A percentile compares a stretch with the other conserved stretches of the same genome.
These are phyloP conservation scores for Bryconaethiops microstoma DNA, from an alignment of 2,797 vertebrate species.

Conservation along the genomic window DNA sequence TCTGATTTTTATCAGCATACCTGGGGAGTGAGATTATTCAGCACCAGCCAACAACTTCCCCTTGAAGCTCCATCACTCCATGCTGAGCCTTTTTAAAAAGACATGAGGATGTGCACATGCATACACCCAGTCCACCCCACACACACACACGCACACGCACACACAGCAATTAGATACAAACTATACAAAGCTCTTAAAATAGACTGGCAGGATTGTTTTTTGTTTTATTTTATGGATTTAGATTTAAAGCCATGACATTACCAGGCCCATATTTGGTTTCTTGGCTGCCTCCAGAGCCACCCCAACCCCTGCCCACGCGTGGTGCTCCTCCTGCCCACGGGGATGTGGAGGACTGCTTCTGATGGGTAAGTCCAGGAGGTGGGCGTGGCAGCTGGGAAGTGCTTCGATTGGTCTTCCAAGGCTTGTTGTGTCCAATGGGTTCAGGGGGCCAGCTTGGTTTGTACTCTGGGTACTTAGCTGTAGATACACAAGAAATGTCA, in stretches of 20 bases:
- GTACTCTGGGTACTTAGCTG: conserved; percentile 90
- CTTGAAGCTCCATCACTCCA: conserved; percentile 89
- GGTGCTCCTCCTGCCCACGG: conserved; percentile 87
- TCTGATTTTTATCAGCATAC: conserved; percentile 64
- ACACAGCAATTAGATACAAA: not conserved
- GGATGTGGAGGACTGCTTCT: conserved; percentile 84
- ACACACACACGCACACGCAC: conserved; percentile 2
- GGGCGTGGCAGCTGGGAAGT: conserved; percentile 86
- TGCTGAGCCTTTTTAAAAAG: conserved; percentile 75
- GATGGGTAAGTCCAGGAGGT: conserved; percentile 87
- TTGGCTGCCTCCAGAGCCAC: conserved; percentile 79
- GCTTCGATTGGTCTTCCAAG: conserved; percentile 91
- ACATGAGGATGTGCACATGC: too few relatives aligned
- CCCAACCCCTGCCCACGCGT: conserved; percentile 85
- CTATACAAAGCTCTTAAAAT: not conserved
- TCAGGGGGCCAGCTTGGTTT: conserved; percentile 92
- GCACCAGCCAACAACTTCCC: conserved; percentile 91
- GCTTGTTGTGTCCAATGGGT: conserved; percentile 93
- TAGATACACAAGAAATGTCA: conserved; percentile 6
- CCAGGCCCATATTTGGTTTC: conserved; percentile 87
- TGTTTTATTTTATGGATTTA: not conserved
- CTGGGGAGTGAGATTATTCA: conserved; percentile 94
- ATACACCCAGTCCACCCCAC: not conserved
- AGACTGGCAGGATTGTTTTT: not conserved
- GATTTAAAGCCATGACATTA: conserved; percentile 64